Evolutionary conservation across 2,888 invertebrate species (phyloP).

Genomic region (Entomobrya multifasciata): DNA sequence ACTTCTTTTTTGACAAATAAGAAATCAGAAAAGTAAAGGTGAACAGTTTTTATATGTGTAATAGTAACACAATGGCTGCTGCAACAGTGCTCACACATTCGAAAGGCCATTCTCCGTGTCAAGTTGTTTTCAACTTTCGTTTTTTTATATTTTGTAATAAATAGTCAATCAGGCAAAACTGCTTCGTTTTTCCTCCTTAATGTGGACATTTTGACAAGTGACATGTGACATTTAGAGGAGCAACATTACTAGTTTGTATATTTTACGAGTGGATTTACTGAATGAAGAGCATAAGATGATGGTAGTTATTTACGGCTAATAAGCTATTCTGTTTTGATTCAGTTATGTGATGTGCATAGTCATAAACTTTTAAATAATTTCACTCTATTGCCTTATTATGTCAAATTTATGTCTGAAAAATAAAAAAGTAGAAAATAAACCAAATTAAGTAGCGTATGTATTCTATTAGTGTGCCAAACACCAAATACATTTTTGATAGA

Average conservation of each 20-base stretch:
- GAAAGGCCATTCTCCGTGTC: background rate
- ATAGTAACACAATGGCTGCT: no score
- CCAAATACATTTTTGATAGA: background rate
- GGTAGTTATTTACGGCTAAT: background rate
- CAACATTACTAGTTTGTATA: conserved; percentile 20
- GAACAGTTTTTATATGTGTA: background rate
- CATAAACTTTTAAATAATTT: conserved; percentile 9
- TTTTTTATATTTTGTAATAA: conserved; percentile 37
- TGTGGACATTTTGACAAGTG: conserved; percentile 72
- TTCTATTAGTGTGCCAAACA: background rate
- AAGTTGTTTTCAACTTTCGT: background rate
- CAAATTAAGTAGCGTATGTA: no score
- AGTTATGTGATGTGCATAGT: background rate
- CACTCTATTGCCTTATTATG: background rate
- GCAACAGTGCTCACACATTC: no score
- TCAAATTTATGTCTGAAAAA: no score
- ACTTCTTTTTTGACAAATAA: conserved; percentile 25
- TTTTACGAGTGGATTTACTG: conserved; percentile 27
- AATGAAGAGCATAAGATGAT: background rate
- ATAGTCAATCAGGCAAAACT: conserved; percentile 49
- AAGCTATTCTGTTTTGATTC: conserved; percentile 5
- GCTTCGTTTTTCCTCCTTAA: conserved; percentile 28
- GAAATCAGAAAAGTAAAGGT: background rate
- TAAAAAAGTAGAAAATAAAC: no score
- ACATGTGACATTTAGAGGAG: conserved; percentile 70